Evolutionary conservation across 1,140 invertebrate species (phyloP).

Genomic region (Tyrophagus putrescentiae): DNA sequence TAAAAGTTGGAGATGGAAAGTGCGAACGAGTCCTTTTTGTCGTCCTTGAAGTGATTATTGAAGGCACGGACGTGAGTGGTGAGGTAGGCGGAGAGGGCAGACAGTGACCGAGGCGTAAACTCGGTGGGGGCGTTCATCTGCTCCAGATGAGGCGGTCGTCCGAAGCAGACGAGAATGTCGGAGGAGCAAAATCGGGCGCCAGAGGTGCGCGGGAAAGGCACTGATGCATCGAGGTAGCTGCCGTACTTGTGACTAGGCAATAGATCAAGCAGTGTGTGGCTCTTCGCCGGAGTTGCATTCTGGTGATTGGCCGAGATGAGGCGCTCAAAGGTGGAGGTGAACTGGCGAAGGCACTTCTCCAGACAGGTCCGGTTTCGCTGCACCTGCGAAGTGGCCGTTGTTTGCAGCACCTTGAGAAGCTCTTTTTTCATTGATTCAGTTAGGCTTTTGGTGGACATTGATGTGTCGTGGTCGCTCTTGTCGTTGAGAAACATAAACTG

Average conservation of each 20-base stretch:
- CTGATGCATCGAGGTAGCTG: constrained; percentile 45
- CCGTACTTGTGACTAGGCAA: constrained; percentile 27
- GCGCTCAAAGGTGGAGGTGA: constrained; percentile 36
- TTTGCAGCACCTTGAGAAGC: constrained; percentile 43
- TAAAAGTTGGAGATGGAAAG: constrained; percentile 44
- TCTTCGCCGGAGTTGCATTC: not conserved
- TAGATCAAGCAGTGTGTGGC: constrained; percentile 20
- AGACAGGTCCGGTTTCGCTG: constrained; percentile 60
- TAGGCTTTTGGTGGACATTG: not conserved
- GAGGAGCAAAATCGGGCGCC: constrained; percentile 80
- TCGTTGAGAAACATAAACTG: constrained; percentile 46
- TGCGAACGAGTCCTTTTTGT: constrained; percentile 29
- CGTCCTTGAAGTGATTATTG: not conserved
- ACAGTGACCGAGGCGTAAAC: constrained; percentile 56
- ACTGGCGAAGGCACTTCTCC: constrained; percentile 57
- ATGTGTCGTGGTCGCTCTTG: not conserved
- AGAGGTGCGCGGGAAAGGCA: constrained; percentile 83
- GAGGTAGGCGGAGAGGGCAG: constrained; percentile 47
- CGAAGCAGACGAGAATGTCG: constrained; percentile 64
- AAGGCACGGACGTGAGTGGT: constrained; percentile 28
- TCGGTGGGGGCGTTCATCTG: constrained; percentile 42
- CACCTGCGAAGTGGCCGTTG: constrained; percentile 54
- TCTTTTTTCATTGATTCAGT: constrained; percentile 17
- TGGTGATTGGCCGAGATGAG: not conserved
- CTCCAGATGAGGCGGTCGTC: constrained; percentile 54